Evolutionary conservation across 1,140 invertebrate species (phyloP), one percentile per base, ranked within the genome.

Genomic region (Meloidogyne hapla): DNA sequence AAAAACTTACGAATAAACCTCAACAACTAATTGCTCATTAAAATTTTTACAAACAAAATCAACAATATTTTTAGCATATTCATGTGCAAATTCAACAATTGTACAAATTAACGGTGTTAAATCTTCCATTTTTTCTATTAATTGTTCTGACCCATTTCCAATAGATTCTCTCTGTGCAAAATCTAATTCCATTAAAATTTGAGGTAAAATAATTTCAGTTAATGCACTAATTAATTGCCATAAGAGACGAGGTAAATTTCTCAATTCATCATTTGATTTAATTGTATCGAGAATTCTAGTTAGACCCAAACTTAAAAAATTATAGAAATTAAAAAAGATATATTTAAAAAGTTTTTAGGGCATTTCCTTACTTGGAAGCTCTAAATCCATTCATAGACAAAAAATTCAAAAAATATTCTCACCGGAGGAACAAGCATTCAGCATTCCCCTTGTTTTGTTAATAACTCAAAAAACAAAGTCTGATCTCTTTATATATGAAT

Each of bases 1-100:
- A 67, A 74, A 69, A 74, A 74, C 28, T 33, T 23, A 76, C 75
- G 23, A 64, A 33, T 76, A 76, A 65, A 77, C 75, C 8, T 67
- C 15, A 25, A 42, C 18, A 23, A 65, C n/a, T 3, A 1, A 25
- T 42, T 48, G 45, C 0, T 76, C 65, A n/a, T 23, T 25, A 18
- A 33, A 33, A 62, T 64, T 40, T 21, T 42, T 45, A 65, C 70
- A 33, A 56, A 77, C 75, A 63, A 40, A 21, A 48, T 25, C 26
- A 15, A 77, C n/a, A 79, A 76, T 76, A 28, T 38, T 15, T 6
- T 25, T 21, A 21, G 48, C 26, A 65, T 63, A 77, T 26, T 33
- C 75, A 2, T 76, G 72, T 8, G 71, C 21, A 42, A 76, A 76
- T n/a, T 76, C 75, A 33, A 48, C 64, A 23, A 76, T 23, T 6